Evolutionary conservation across 2,113 vertebrate species (phyloP).

Genomic region (Lichenostomus cassidix): DNA sequence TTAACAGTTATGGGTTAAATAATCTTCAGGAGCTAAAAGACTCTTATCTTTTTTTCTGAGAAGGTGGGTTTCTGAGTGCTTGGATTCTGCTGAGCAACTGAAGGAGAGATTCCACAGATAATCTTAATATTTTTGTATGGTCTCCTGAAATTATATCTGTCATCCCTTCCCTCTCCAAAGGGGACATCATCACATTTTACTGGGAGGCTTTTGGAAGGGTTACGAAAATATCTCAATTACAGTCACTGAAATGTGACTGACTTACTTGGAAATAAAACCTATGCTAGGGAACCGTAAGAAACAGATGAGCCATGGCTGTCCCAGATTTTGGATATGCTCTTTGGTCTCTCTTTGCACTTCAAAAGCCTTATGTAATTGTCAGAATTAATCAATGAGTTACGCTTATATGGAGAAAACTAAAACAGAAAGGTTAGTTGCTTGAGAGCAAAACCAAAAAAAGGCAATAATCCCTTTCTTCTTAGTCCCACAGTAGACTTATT

Average conservation of each 20-base stretch:
- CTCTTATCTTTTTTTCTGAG: background rate
- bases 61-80: background rate
- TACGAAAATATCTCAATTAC: background rate
- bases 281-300: background rate
- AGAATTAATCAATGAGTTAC: slow-evolving; percentile 51
- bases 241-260: background rate
- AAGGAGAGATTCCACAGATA: background rate
- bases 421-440: slow-evolving; percentile 22
- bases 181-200: background rate
- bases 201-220: background rate
- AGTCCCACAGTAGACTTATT: background rate
- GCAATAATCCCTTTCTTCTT: background rate
- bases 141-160: background rate
- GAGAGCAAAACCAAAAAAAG: background rate
- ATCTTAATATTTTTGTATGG: background rate
- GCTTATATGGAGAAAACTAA: background rate
- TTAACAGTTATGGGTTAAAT: background rate
- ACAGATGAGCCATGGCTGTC: background rate
- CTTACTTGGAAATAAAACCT: slow-evolving; percentile 21
- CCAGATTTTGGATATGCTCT: slow-evolving; percentile 20
- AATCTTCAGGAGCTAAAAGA: background rate
- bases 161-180: background rate
- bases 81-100: background rate
- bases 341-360: slow-evolving; percentile 38
- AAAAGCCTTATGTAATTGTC: slow-evolving; percentile 44